Evolutionary conservation across 2,113 vertebrate species (phyloP), one percentile per base, ranked within the genome.

Genomic region (Indicator indicator): DNA sequence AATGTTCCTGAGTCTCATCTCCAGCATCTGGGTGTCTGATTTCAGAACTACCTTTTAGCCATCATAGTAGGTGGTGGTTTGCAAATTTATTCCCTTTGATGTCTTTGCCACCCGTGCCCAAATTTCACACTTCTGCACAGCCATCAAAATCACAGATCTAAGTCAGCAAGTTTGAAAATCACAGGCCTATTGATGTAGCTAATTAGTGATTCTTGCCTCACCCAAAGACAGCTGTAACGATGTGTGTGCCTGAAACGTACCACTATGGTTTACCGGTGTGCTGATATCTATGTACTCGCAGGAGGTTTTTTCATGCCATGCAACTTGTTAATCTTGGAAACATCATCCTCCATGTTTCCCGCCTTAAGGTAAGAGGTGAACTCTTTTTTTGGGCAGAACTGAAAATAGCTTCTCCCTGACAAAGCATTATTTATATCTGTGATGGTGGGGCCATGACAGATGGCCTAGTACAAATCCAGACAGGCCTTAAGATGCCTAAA

Each of bases 161-260:
- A 77, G 21, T 52, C 27, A 14, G 5, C 2, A 12, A 65, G 32
- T 27, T 56, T 82, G 46, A 48, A 78, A 58, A 52, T 59, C 32
- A 42, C 2, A 38, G 58, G 11, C 6, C 72, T 72, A 74, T 1
- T n/a, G 46, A 42, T 0, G 0, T 38, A 38, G 16, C 9, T 70
- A 67, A 70, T 82, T 74, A 78, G 67, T 60, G 20, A 71, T 48
- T 54, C 18, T 62, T 69, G 24, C 11, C 21, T 85, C 62, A 74
- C 2, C 2, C 28, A 78, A 56, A 82, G 62, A n/a, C 4, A 65
- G 23, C 2, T 74, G 24, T 74, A 68, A 40, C 70, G 33, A 16
- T 70, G 44, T 65, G 3, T 48, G 8, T 40, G 30, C 9, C 56
- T 54, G 28, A 62, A 72, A 48, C 33, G 11, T 38, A 16, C 11